Conservation (phyloP, 2,113 vertebrate genomes). For the Daphoenositta chrysoptera region DNA sequence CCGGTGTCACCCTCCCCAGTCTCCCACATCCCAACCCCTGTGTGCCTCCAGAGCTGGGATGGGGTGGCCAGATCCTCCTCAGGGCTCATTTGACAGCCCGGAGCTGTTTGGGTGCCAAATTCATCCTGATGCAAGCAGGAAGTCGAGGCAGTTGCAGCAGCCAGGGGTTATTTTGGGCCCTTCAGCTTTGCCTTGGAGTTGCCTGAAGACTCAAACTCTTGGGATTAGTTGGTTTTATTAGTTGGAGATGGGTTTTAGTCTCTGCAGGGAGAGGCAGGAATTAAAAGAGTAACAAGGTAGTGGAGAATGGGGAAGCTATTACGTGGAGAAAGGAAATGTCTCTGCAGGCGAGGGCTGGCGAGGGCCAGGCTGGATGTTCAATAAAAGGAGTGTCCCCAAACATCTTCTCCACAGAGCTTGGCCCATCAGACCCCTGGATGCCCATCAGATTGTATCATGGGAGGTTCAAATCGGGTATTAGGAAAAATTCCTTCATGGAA, state of each 20-base stretch:
- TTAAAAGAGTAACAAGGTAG: not conserved
- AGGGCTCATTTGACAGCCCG: not conserved
- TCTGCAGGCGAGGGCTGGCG: fast-evolving
- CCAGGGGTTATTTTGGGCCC: not conserved
- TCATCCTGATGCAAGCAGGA: not conserved
- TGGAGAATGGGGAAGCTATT: not conserved
- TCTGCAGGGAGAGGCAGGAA: not conserved
- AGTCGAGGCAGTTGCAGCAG: not conserved
- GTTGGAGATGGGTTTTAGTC: not conserved
- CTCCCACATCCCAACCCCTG: not conserved
- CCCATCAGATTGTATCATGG: not conserved
- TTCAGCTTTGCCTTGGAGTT: not conserved
- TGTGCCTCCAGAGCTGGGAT: fast-evolving
- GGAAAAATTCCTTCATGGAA: not conserved
- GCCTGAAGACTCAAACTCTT: not conserved
- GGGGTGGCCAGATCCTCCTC: not conserved
- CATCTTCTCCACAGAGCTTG: not conserved
- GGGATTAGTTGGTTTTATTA: not conserved
- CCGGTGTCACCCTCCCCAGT: not conserved
- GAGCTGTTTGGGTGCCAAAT: not conserved
- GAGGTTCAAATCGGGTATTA: not conserved
- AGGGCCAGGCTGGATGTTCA: not conserved
- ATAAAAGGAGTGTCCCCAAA: not conserved
- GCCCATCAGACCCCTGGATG: not conserved
- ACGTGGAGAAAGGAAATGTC: not conserved